phyloP scores from a whole-genome alignment of 2,113 vertebrate species.

The Ranitomeya variabilis region DNA sequence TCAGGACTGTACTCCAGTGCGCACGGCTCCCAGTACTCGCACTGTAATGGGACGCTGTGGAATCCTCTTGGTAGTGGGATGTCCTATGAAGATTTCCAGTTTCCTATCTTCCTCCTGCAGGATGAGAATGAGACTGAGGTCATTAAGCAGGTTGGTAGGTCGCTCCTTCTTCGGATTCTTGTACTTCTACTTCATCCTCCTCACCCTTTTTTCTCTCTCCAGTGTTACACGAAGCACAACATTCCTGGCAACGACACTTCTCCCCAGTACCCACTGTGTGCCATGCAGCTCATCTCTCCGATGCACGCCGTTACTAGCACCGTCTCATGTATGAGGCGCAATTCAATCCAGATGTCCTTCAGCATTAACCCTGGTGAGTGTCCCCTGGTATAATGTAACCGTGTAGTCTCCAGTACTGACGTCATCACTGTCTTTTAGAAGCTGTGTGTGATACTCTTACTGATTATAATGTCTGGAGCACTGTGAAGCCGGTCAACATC shows the following conservation, averaged over 20 bases:
- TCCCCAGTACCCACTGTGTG: conserved; percentile 84
- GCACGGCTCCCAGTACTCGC: conserved; percentile 77
- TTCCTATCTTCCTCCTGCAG: conserved; percentile 90
- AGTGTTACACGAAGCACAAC: conserved; percentile 89
- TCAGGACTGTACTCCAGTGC: conserved; percentile 81
- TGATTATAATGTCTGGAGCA: conserved; percentile 86
- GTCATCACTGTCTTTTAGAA: conserved; percentile 68
- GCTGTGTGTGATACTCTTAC: conserved; percentile 85
- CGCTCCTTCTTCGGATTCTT: too few relatives aligned
- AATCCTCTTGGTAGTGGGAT: conserved; percentile 81
- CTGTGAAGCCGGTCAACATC: conserved; percentile 79
- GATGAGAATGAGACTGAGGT: conserved; percentile 84
- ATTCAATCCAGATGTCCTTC: conserved; percentile 80
- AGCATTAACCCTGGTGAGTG: conserved; percentile 86
- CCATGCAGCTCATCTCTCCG: conserved; percentile 93
- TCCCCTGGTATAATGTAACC: neutral
- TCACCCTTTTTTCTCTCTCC: conserved; percentile 5
- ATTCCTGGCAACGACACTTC: conserved; percentile 65
- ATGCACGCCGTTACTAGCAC: conserved; percentile 90
- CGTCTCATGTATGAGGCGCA: conserved; percentile 90
- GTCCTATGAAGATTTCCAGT: conserved; percentile 88
- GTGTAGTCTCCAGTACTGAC: neutral
- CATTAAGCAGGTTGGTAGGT: conserved; percentile 83
- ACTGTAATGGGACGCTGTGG: conserved; percentile 80
- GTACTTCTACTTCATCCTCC: neutral